These are phyloP conservation scores for Halcyon badia DNA, from an alignment of 2,797 vertebrate genomes.

Conservation along the genomic window DNA sequence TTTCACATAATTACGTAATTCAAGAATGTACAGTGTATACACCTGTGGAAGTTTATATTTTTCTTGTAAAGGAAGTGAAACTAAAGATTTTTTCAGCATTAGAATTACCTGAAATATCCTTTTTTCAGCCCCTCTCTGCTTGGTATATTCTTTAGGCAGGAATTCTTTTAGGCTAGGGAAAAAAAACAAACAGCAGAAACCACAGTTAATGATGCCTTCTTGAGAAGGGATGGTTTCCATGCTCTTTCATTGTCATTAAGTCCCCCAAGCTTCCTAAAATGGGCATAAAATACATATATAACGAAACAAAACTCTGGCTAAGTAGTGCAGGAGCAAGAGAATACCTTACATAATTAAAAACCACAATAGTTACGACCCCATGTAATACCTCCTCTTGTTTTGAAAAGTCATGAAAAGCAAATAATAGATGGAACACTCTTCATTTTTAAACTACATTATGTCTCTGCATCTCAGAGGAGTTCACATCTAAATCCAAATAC, in stretches of 20 bases:
- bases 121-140: constrained; percentile 96
- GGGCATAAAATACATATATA: neutral
- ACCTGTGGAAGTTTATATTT: neutral
- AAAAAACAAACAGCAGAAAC: neutral
- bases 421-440: neutral
- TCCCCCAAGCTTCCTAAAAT: neutral
- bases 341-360: neutral
- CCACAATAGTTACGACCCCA: neutral
- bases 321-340: neutral
- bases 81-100: neutral
- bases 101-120: constrained; percentile 95
- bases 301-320: neutral
- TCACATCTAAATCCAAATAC: neutral
- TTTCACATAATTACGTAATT: neutral
- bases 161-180: constrained; percentile 94
- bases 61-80: neutral
- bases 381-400: neutral
- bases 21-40: neutral
- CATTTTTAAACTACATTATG: neutral
- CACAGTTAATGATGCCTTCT: neutral
- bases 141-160: constrained; percentile 98
- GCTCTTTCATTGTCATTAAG: neutral
- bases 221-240: neutral
- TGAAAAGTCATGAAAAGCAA: neutral
- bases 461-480: neutral